Base-by-base conservation (phyloP, 2,888 invertebrate genomes). In the Drosophila mayaguana region DNA sequence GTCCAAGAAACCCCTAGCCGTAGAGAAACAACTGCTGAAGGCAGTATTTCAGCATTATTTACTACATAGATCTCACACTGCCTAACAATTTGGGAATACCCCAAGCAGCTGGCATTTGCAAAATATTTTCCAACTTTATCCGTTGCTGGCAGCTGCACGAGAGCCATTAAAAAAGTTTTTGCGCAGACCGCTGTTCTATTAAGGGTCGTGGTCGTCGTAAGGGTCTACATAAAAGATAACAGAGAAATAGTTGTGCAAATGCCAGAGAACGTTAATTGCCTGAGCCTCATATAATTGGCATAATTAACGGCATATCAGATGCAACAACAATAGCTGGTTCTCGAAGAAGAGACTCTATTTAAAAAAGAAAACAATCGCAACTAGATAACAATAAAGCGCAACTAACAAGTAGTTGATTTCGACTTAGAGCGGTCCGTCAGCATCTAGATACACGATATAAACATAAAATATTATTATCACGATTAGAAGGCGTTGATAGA, bases 181-280 rank as follows among this genome's bases (percentile, higher is more conserved):
- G 60, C 75, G 72, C 76, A 63, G 69, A 72, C 74, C 63, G 50
- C 64, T 64, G 68, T 72, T 66, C 68, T 72, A 83, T 78, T 77
- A 78, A 73, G 79, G 76, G 63, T 75, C 63, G 53, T 72, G 61
- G 53, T 71, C 38, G 25, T 54, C 12, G 50, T 14, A 18, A 67
- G 69, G 74, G 81, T 72, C 83, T 75, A 77, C 81, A 80, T 81
- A 80, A 80, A 80, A 85, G 88, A 85, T 88, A 81, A 78, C 78
- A 69, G 75, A 68, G 72, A 72, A 88, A 87, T 89, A 88, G 88
- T 87, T 89, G 69, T 59, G 80, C 86, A 75, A 86, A 75, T 83
- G 81, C 84, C 81, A 69, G 61, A 68, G 57, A 70, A 66, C 75
- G 76, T 79, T 87, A 87, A 88, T 86, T 83, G 83, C 68, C 76